phyloP scores from a whole-genome alignment of 35 echinoderm and acorn worm species.

The Ophioderma brevispina region DNA sequence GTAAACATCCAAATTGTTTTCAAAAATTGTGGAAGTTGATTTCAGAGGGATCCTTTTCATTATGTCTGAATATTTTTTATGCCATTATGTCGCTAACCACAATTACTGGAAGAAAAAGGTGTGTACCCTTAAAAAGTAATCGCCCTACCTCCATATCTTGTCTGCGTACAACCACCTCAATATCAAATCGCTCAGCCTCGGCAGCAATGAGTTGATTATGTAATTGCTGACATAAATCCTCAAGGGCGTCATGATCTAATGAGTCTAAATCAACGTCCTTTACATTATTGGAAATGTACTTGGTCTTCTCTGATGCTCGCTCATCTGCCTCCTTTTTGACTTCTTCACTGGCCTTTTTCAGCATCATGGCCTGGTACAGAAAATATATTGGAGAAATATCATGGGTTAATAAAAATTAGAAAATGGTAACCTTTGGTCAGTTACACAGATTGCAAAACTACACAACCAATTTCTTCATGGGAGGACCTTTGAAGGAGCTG shows the following conservation, averaged over 20 bases:
- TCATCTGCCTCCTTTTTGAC: constrained; percentile 55
- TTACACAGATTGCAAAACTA: too few species aligned
- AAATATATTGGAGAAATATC: neutral
- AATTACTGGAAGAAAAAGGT: too few species aligned
- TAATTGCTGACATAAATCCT: constrained; percentile 43
- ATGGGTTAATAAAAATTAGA: too few species aligned
- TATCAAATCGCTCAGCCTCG: constrained; percentile 59
- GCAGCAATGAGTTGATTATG: constrained; percentile 40
- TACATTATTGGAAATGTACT: constrained; percentile 50
- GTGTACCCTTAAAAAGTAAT: too few species aligned
- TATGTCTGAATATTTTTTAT: too few species aligned
- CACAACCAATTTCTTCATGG: too few species aligned
- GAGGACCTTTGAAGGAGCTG: too few species aligned
- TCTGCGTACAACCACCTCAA: constrained; percentile 48
- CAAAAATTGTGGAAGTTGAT: too few species aligned
- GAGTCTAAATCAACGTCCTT: constrained; percentile 35
- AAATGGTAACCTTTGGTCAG: too few species aligned
- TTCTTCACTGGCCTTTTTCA: constrained; percentile 61
- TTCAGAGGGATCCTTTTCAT: too few species aligned
- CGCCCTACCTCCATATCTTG: constrained; percentile 52
- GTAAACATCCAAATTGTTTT: too few species aligned
- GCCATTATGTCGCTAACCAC: too few species aligned
- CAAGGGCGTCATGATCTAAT: constrained; percentile 32
- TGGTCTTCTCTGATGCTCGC: constrained; percentile 21
- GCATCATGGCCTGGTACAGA: constrained; percentile 21